Percentiles rank a stretch among this genome's conserved stretches.
Evolutionary conservation across 2,888 invertebrate genomes (phyloP).

Genomic region (Drosophila formosana): DNA sequence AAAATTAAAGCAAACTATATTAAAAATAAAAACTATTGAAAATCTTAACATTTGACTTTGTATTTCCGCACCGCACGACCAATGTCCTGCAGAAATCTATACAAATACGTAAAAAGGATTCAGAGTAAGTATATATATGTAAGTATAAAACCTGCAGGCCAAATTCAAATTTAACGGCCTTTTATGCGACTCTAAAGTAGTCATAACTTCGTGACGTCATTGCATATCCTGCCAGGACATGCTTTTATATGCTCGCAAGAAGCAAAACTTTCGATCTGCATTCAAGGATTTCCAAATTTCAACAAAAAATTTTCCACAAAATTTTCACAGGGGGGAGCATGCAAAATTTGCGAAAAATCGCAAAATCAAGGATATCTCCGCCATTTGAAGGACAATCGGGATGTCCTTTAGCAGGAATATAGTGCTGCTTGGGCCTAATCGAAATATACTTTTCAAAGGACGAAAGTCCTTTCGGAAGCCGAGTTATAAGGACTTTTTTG

Average conservation of each 20-base stretch:
- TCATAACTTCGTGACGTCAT: too few species aligned
- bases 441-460: background rate
- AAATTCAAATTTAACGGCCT: too few species aligned
- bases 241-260: too few species aligned
- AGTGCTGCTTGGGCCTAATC: background rate
- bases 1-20: constrained; percentile 69
- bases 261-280: too few species aligned
- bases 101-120: background rate
- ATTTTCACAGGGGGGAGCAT: background rate
- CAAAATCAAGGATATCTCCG: background rate
- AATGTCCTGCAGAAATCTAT: background rate
- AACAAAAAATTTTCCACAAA: too few species aligned
- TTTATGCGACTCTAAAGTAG: too few species aligned
- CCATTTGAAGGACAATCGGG: background rate
- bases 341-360: background rate
- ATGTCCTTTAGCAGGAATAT: background rate
- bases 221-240: too few species aligned
- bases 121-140: background rate
- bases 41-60: constrained; percentile 19
- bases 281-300: too few species aligned
- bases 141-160: background rate
- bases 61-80: background rate
- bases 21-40: constrained; percentile 67
- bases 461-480: background rate
- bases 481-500: background rate